phyloP scores from a whole-genome alignment of 1,140 invertebrate genomes.

The Pseudomyrmex gracilis region DNA sequence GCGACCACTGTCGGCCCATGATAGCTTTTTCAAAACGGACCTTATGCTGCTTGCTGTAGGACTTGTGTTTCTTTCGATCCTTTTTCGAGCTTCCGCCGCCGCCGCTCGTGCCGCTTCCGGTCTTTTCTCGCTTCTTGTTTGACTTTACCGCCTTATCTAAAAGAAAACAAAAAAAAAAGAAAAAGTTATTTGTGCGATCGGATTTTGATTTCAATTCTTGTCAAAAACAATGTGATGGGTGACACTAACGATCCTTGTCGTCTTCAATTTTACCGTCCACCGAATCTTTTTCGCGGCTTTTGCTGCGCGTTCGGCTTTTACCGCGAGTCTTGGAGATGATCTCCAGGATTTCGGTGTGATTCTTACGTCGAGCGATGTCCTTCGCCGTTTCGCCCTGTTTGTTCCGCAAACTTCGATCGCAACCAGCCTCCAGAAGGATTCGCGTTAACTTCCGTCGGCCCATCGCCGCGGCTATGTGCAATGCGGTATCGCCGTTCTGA shows the following conservation, averaged over 20 bases:
- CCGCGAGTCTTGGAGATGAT: conserved; percentile 89
- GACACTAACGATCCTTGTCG: conserved; percentile 53
- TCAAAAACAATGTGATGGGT: too few species aligned
- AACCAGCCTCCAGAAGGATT: conserved; percentile 95
- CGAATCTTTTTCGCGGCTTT: conserved; percentile 79
- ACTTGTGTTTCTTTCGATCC: conserved; percentile 83
- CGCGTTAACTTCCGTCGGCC: conserved; percentile 95
- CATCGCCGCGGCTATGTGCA: conserved; percentile 98
- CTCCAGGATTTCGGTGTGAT: conserved; percentile 92
- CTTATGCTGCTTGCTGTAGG: conserved; percentile 78
- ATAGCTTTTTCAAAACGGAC: conserved; percentile 83
- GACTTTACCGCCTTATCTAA: conserved; percentile 64
- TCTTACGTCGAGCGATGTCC: conserved; percentile 96
- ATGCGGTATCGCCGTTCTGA: conserved; percentile 95
- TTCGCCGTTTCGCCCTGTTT: conserved; percentile 96
- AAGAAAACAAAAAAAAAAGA: too few species aligned
- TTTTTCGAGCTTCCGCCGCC: conserved; percentile 85
- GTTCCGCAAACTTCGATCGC: conserved; percentile 92
- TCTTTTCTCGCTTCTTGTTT: conserved; percentile 82
- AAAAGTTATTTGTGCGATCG: too few species aligned
- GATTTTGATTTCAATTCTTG: too few species aligned
- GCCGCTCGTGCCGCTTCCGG: conserved; percentile 80
- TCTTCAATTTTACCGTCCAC: conserved; percentile 80
- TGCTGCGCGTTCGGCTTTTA: conserved; percentile 80
- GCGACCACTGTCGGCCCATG: conserved; percentile 89